Evolutionary conservation across 1,140 invertebrate species (phyloP), one percentile per base, ranked within the genome.

Genomic region (Drosophila melanica): DNA sequence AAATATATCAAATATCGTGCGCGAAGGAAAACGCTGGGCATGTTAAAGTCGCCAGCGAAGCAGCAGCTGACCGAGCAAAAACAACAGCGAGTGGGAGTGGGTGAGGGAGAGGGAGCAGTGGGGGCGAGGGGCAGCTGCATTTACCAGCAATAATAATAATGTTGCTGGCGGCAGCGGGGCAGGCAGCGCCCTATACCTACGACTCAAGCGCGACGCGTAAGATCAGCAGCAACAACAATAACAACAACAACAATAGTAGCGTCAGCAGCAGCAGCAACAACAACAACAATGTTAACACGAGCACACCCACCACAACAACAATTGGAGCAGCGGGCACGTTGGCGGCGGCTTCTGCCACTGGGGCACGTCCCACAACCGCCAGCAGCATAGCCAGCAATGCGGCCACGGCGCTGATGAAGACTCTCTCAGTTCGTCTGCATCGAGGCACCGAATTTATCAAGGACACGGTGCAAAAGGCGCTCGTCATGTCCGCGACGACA

Each of bases 391-490:
- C 59, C 18, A 71, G 54, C 48, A 87, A 57, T 67, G 70, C 75
- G 14, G 84, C 91, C 42, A 76, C 65, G 63, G 71, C 79, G 35
- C 16, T 92, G 47, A 92, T 50, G 92, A 93, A 68, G 93, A 92
- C 90, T 30, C 67, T 91, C 9, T 79, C 89, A n/a, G 90, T 91
- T 44, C 90, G 87, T 35, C 44, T 90, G 39, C 93, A 93, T 79
- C 93, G 93, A 53, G 93, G 93, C 66, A 86, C 93, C n/a, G 92
- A 93, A 66, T 91, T 93, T 75, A 93, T 93, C 59, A 93, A 92
- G 72, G 93, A 94, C 63, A 92, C 93, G 48, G 86, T 94, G 14
- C 93, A 90, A 69, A 93, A 58, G 74, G 85, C 77, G 30, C 90
- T 69, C 47, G 84, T 89, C 78, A 80, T 90, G 70, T 85, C 86